phyloP scores from a whole-genome alignment of 2,888 invertebrate genomes.

The Aleiodes testaceus region DNA sequence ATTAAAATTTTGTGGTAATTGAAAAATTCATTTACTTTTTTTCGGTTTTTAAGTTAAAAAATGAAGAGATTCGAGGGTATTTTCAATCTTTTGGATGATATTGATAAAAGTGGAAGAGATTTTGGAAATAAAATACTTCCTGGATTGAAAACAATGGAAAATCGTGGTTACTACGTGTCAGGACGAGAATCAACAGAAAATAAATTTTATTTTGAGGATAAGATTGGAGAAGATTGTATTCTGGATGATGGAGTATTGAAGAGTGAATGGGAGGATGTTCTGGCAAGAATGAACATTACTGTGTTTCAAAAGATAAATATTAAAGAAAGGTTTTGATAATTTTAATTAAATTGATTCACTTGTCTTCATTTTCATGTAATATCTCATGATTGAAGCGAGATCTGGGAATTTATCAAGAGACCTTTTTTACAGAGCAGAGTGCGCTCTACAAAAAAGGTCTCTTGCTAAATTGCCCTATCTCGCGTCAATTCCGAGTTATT shows the following conservation, averaged over 20 bases:
- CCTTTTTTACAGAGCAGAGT: no score
- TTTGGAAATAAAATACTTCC: slow-evolving; percentile 35
- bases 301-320: slow-evolving; percentile 46
- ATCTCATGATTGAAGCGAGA: no score
- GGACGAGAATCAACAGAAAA: slow-evolving; percentile 9
- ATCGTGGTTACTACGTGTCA: slow-evolving; percentile 50
- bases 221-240: slow-evolving; percentile 41
- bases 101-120: slow-evolving; percentile 2
- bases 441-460: no score
- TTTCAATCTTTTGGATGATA: neutral
- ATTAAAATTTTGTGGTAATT: neutral
- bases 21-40: neutral
- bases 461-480: no score
- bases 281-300: slow-evolving; percentile 53
- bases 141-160: slow-evolving; percentile 52
- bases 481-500: no score
- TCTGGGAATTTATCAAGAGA: no score
- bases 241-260: slow-evolving; percentile 50
- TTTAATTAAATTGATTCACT: neutral
- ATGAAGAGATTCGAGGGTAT: neutral
- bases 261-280: slow-evolving; percentile 54
- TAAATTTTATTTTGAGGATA: neutral
- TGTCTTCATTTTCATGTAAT: no score
- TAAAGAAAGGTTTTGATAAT: slow-evolving; percentile 47
- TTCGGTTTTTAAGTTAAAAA: neutral